Conservation (phyloP, 1,140 invertebrate genomes). For the Gonioctena quinquepunctata region DNA sequence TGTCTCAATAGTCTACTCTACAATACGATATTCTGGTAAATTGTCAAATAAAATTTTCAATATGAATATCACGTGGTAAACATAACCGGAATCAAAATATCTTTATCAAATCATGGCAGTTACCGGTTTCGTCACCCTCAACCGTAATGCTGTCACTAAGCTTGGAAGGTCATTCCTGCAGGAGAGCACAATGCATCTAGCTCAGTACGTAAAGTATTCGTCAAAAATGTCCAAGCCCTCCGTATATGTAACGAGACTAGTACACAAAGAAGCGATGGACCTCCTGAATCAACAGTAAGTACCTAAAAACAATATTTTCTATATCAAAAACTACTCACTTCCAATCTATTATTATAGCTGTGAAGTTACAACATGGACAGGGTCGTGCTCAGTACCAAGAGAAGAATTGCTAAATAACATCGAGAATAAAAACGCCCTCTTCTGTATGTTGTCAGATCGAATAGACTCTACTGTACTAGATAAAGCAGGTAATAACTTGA, state of each 20-base stretch:
- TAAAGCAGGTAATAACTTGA: constrained; percentile 71
- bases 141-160: not conserved
- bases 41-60: too few species aligned
- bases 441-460: constrained; percentile 82
- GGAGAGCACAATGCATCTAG: too few species aligned
- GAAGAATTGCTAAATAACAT: constrained; percentile 72
- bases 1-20: too few species aligned
- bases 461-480: constrained; percentile 77
- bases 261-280: constrained; percentile 60
- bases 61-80: not conserved
- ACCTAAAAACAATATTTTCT: too few species aligned
- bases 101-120: not conserved
- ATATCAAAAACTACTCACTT: too few species aligned
- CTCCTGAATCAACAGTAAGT: constrained; percentile 63
- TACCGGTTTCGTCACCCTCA: not conserved
- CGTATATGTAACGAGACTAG: constrained; percentile 65
- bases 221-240: constrained; percentile 52
- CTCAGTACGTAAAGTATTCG: not conserved
- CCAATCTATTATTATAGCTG: too few species aligned
- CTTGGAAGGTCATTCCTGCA: not conserved
- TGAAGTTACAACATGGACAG: constrained; percentile 70
- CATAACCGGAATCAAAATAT: not conserved
- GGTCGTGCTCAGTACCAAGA: constrained; percentile 68
- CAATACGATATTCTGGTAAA: too few species aligned
- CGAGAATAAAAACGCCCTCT: constrained; percentile 74